Conservation (phyloP, 2,113 vertebrate species). For the Mesocricetus auratus region DNA sequence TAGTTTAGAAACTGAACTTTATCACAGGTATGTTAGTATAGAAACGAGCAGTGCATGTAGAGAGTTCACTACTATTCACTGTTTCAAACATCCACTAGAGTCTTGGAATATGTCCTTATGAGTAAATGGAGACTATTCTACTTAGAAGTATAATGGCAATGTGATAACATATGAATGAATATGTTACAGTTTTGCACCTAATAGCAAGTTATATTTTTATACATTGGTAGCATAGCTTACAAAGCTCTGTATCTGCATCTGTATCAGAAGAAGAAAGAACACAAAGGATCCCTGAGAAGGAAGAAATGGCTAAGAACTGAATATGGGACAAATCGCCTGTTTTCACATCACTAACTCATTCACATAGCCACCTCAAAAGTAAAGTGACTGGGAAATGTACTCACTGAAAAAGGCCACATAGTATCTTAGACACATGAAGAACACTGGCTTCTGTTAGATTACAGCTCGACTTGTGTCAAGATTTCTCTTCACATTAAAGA, state of each 20-base stretch:
- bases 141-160: not conserved
- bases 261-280: not conserved
- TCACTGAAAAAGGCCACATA: not conserved
- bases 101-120: not conserved
- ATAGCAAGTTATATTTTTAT: not conserved
- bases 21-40: not conserved
- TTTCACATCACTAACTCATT: not conserved
- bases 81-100: not conserved
- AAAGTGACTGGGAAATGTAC: not conserved
- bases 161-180: not conserved
- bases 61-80: not conserved
- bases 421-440: not conserved
- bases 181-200: not conserved
- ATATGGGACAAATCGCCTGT: not conserved
- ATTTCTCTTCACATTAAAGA: not conserved
- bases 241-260: accelerated
- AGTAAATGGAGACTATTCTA: not conserved
- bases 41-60: not conserved
- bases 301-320: not conserved
- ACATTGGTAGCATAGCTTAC: not conserved
- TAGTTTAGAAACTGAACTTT: not conserved
- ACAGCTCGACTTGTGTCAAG: not conserved
- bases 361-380: not conserved
- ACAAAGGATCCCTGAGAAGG: accelerated
- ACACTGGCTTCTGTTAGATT: not conserved